These are phyloP conservation scores for Apostichopus parvimensis DNA, from an alignment of 35 echinoderm and acorn worm species.

Conservation along the genomic window DNA sequence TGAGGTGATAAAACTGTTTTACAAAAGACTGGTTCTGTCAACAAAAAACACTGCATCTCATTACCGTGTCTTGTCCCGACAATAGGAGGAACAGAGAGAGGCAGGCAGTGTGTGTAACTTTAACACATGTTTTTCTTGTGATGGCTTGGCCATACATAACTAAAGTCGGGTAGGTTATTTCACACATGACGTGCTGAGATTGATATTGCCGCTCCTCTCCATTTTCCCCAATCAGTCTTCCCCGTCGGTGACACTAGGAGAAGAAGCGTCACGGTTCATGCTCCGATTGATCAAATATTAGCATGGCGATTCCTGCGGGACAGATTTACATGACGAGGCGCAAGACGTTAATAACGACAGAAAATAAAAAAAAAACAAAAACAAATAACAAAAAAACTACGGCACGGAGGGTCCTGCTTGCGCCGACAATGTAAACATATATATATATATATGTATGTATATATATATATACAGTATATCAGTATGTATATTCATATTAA, in stretches of 20 bases:
- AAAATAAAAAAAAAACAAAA: not conserved
- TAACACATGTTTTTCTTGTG: constrained; percentile 9
- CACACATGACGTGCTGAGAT: constrained; percentile 59
- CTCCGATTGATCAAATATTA: constrained; percentile 63
- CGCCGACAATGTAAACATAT: not conserved
- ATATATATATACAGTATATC: no score
- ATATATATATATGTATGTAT: not conserved
- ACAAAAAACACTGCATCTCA: not conserved
- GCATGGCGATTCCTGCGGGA: constrained; percentile 52
- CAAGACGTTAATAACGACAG: constrained; percentile 52
- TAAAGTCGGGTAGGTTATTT: constrained; percentile 38
- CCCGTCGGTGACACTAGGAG: constrained; percentile 25
- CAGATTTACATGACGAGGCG: constrained; percentile 54
- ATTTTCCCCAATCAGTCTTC: constrained; percentile 59
- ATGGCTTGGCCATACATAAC: constrained; percentile 29
- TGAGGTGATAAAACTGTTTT: no score
- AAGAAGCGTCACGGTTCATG: constrained; percentile 51
- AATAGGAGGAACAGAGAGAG: not conserved
- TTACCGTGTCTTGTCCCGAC: not conserved
- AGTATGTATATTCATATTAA: not conserved
- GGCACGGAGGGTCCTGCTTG: constrained; percentile 17
- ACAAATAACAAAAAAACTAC: not conserved
- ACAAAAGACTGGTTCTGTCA: not conserved
- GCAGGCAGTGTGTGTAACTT: not conserved
- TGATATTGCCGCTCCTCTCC: constrained; percentile 44